These are phyloP conservation scores for Pogonocichla stellata DNA, from an alignment of 2,113 vertebrate species.

Conservation along the genomic window DNA sequence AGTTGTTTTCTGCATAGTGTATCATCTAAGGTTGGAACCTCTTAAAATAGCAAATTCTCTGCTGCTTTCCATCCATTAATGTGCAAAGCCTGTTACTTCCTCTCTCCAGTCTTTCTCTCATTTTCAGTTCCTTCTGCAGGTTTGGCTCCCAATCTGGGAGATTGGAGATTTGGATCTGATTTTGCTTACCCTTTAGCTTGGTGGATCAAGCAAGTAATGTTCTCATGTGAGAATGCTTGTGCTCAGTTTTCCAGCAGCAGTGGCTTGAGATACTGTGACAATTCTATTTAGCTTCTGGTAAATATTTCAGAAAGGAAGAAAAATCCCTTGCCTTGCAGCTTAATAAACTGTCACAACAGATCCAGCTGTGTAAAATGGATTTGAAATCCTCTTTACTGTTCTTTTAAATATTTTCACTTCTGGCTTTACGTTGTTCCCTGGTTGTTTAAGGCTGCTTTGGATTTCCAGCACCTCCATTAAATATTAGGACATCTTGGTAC, in stretches of 20 bases:
- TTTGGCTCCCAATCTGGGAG: not conserved
- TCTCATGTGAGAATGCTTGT: slow-evolving; percentile 62
- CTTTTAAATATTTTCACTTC: slow-evolving; percentile 42
- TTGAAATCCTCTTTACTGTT: slow-evolving; percentile 49
- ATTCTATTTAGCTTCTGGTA: slow-evolving; percentile 65
- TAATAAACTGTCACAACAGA: slow-evolving; percentile 50
- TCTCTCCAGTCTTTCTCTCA: not conserved
- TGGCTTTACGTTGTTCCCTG: slow-evolving; percentile 39
- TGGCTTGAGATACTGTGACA: slow-evolving; percentile 50
- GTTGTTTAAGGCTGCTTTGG: slow-evolving; percentile 11
- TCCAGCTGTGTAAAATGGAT: slow-evolving; percentile 44
- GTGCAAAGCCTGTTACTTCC: not conserved
- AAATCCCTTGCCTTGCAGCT: slow-evolving; percentile 6
- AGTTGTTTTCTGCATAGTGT: not conserved
- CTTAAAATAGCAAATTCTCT: not conserved
- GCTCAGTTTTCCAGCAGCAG: slow-evolving; percentile 18
- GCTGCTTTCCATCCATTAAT: not conserved
- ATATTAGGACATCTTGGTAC: not conserved
- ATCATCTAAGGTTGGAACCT: not conserved
- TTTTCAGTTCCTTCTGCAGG: not conserved
- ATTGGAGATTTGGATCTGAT: slow-evolving; percentile 4
- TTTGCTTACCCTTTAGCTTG: slow-evolving; percentile 24
- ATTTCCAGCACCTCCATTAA: not conserved
- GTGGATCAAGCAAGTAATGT: slow-evolving; percentile 19
- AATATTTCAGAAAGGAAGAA: slow-evolving; percentile 55